Evolutionary conservation across 2,113 vertebrate species (phyloP), one percentile per base, ranked within the genome.

Genomic region (Sialia sialis): DNA sequence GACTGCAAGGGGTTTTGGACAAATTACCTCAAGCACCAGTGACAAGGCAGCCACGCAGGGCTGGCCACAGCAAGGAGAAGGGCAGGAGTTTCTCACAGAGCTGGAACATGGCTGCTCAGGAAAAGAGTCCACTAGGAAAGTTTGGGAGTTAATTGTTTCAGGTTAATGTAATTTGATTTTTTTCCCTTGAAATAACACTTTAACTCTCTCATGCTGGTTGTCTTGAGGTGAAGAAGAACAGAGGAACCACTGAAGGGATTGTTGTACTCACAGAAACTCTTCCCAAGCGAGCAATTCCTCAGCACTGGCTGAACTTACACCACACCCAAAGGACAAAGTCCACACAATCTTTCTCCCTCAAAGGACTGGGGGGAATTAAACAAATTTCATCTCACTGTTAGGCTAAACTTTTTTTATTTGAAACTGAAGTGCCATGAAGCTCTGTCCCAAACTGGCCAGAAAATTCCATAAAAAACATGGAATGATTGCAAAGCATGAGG

Each of bases 21-120:
- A 94, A 95, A 96, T 90, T 63, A 63, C 38, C 54, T 94, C 87
- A 76, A 72, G 70, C 77, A 66, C n/a, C 62, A 83, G 64, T 39
- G 74, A 58, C 73, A 62, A 73, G n/a, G 62, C 1, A 0, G 68
- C 49, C 58, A 54, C 13, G 69, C 32, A 59, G 54, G 39, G 60
- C 60, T 84, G 74, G 66, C 15, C 56, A 56, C 25, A 54, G 56
- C 62, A 73, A 3, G 60, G 81, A 49, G 49, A 41, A 43, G 5
- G 78, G 60, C 26, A 25, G 75, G 72, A 85, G 27, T 30, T 86
- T 77, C 82, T 69, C 80, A 20, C 3, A 32, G 86, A 91, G 39
- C 27, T 41, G 14, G 9, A 94, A 41, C 32, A 16, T 0, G 0
- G 39, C 58, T 80, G 73, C 73, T 54, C 77, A 70, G 48, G 18